phyloP scores from a whole-genome alignment of 2,113 vertebrate genomes.

The Dicerorhinus sumatrensis region DNA sequence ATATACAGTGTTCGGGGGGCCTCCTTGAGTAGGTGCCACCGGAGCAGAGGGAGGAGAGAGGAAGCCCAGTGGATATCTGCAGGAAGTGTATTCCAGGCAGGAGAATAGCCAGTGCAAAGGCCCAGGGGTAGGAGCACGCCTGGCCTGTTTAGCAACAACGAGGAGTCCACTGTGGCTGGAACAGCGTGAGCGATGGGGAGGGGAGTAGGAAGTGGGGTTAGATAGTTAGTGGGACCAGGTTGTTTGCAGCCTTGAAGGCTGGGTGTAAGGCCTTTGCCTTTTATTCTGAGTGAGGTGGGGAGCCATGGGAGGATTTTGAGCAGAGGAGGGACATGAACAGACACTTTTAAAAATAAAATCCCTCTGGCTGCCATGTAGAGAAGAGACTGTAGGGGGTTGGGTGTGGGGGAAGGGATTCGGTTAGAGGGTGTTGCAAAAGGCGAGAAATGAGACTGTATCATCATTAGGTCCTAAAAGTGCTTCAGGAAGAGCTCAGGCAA shows the following conservation, averaged over 20 bases:
- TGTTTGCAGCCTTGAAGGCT: not conserved
- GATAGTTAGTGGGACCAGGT: not conserved
- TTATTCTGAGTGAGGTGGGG: not conserved
- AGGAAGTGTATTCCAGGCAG: not conserved
- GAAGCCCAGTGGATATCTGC: not conserved
- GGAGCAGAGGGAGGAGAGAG: not conserved
- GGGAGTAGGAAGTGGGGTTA: not conserved
- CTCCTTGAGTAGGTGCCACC: not conserved
- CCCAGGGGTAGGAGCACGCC: not conserved
- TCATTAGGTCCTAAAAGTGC: not conserved
- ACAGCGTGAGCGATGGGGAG: not conserved
- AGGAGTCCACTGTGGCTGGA: not conserved
- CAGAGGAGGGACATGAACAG: not conserved
- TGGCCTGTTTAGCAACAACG: not conserved
- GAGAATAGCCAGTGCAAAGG: not conserved
- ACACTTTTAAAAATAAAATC: not conserved
- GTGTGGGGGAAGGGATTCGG: not conserved
- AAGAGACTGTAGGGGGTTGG: not conserved
- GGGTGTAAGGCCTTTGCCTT: not conserved
- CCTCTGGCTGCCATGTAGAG: not conserved
- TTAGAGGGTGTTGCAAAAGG: not conserved
- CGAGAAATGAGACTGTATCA: not conserved
- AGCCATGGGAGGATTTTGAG: not conserved
- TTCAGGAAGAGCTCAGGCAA: not conserved
- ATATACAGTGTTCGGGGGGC: fast-evolving